A percentile compares a stretch with the other conserved stretches of the same genome.
These are phyloP conservation scores for Astreopora myriophthalma DNA, from an alignment of 64 coral and sea anemone genomes.

Conservation along the genomic window DNA sequence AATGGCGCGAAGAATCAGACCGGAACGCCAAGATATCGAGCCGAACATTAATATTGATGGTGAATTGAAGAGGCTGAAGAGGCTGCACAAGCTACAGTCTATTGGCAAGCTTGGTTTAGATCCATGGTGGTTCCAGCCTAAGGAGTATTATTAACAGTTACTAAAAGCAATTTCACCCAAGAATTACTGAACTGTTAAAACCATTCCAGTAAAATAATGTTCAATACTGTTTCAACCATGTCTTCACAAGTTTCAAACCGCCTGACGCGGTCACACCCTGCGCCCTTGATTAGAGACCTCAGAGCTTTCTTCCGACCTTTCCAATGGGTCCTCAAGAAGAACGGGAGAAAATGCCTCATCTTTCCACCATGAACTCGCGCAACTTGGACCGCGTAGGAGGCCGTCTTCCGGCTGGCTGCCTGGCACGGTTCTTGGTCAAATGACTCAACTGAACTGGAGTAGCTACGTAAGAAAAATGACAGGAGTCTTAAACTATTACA, in stretches of 20 bases:
- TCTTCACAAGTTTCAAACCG: not conserved
- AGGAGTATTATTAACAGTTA: not conserved
- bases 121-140: not conserved
- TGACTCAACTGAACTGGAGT: conserved; percentile 35
- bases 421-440: conserved; percentile 54
- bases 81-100: not conserved
- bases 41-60: not conserved
- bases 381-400: conserved; percentile 5
- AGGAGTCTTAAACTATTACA: not conserved
- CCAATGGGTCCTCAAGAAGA: not conserved
- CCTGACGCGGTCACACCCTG: not conserved
- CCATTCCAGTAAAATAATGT: not conserved
- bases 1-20: not conserved
- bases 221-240: not conserved
- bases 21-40: not conserved
- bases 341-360: not conserved
- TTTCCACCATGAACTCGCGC: not conserved
- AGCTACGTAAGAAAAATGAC: conserved; percentile 22
- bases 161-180: not conserved
- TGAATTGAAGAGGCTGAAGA: not conserved
- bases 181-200: not conserved
- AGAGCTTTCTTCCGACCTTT: not conserved
- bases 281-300: not conserved
- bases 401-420: conserved; percentile 8
- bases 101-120: not conserved